phyloP scores from a whole-genome alignment of 2,888 invertebrate genomes.

The Epinotia bilunana region DNA sequence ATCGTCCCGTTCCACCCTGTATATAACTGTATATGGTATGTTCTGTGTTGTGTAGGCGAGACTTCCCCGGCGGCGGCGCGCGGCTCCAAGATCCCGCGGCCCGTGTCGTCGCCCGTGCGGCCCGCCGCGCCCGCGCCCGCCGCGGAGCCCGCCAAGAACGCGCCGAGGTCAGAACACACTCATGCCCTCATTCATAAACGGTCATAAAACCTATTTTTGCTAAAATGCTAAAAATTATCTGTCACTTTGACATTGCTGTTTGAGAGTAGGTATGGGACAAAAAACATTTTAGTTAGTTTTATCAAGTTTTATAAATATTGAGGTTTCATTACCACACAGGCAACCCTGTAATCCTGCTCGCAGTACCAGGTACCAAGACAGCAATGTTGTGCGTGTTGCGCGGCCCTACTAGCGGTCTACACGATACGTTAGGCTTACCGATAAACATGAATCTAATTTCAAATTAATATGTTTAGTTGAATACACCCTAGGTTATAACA shows the following conservation, averaged over 20 bases:
- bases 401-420: too few species aligned
- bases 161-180: conserved; percentile 67
- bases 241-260: too few species aligned
- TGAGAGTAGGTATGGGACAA: too few species aligned
- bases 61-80: conserved; percentile 77
- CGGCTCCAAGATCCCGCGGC: conserved; percentile 90
- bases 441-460: neutral
- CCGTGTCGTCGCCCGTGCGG: conserved; percentile 89
- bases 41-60: conserved; percentile 63
- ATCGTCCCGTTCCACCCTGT: neutral
- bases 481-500: neutral
- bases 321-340: neutral
- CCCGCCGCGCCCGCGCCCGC: conserved; percentile 75
- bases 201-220: too few species aligned
- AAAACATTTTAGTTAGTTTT: too few species aligned
- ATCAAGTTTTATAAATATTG: too few species aligned
- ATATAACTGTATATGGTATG: conserved; percentile 12
- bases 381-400: neutral
- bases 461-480: neutral
- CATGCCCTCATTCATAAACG: neutral
- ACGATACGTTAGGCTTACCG: neutral
- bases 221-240: too few species aligned
- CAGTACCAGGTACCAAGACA: neutral
- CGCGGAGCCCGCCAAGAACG: conserved; percentile 75
- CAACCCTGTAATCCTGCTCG: neutral